phyloP scores from a whole-genome alignment of 2,113 vertebrate genomes.

The Halichoerus grypus region DNA sequence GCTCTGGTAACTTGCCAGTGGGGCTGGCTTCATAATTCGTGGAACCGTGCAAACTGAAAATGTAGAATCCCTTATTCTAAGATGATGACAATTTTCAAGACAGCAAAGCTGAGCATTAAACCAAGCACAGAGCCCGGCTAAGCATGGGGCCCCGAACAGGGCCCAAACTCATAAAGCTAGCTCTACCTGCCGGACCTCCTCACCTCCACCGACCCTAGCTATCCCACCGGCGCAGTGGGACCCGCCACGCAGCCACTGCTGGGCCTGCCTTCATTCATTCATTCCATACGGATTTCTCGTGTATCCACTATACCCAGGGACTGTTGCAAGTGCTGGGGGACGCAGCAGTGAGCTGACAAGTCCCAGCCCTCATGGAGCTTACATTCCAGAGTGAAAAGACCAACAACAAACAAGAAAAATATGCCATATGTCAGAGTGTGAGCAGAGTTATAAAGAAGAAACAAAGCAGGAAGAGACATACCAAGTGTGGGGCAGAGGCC shows the following conservation, averaged over 20 bases:
- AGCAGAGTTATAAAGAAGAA: background rate
- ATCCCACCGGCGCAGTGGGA: background rate
- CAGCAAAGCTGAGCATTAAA: background rate
- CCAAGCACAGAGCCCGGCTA: background rate
- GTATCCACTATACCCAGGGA: background rate
- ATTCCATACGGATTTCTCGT: background rate
- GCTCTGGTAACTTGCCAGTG: background rate
- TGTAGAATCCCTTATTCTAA: background rate
- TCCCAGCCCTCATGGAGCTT: background rate
- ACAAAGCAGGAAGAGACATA: background rate
- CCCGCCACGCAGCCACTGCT: too few species aligned
- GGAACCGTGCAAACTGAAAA: background rate
- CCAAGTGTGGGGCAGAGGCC: fast-evolving
- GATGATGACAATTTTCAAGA: background rate
- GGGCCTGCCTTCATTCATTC: background rate
- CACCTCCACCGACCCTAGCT: background rate
- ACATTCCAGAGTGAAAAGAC: background rate
- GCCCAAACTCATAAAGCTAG: fast-evolving
- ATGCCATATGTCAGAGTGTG: fast-evolving
- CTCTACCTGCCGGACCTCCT: background rate
- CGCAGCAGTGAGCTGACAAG: background rate
- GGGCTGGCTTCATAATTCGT: background rate
- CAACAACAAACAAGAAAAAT: background rate
- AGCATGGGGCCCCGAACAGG: background rate
- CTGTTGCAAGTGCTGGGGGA: too few species aligned